A percentile compares a stretch with the other conserved stretches of the same genome.
Conservation (phyloP, 2,797 vertebrate species). For the Rhincodon typus region DNA sequence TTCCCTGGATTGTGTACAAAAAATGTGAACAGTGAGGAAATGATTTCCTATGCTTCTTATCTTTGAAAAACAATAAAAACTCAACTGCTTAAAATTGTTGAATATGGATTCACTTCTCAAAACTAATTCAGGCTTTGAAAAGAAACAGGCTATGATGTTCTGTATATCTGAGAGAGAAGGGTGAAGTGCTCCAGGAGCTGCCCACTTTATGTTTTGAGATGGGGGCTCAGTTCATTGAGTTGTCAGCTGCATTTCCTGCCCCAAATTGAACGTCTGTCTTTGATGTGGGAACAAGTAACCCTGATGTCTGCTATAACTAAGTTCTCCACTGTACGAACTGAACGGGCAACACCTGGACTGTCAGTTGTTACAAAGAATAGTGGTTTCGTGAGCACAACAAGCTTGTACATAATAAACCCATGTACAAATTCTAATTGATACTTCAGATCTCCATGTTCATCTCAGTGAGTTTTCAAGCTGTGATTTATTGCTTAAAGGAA, state of each 20-base stretch:
- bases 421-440: not conserved
- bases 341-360: not conserved
- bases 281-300: not conserved
- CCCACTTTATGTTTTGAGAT: not conserved
- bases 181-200: not conserved
- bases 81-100: not conserved
- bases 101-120: not conserved
- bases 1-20: not conserved
- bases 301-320: not conserved
- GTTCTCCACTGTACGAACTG: not conserved
- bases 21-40: not conserved
- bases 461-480: not conserved
- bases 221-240: not conserved
- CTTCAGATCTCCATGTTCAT: not conserved
- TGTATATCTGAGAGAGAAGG: not conserved
- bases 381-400: not conserved
- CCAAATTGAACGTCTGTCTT: not conserved
- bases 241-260: not conserved
- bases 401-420: not conserved
- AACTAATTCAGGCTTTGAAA: not conserved
- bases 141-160: not conserved
- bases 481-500: not conserved
- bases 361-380: not conserved
- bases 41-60: not conserved
- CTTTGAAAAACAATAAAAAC: not conserved